These are phyloP conservation scores for Porites cylindrica DNA, from an alignment of 92 coral and sea anemone species.

Conservation along the genomic window DNA sequence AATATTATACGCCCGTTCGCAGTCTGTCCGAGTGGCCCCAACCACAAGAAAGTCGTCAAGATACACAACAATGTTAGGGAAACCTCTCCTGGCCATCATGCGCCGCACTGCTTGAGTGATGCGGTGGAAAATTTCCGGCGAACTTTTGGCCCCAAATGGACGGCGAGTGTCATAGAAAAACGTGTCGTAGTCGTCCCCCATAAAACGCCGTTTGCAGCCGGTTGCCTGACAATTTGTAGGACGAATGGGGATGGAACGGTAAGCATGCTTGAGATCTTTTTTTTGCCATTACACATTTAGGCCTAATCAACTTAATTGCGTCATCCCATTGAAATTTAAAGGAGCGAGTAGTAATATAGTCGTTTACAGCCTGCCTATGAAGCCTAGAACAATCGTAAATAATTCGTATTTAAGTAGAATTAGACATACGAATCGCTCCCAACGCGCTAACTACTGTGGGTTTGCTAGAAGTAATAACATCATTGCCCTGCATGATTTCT, in stretches of 20 bases:
- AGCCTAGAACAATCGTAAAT: constrained; percentile 60
- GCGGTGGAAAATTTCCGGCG: constrained; percentile 33
- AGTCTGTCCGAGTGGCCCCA: neutral
- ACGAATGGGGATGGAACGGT: constrained; percentile 36
- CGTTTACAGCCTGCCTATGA: constrained; percentile 38
- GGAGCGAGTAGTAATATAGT: constrained; percentile 8
- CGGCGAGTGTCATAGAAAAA: constrained; percentile 28
- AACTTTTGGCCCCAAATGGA: constrained; percentile 28
- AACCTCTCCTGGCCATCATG: neutral
- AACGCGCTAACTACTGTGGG: constrained; percentile 54
- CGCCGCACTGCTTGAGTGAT: neutral
- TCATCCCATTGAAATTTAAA: constrained; percentile 50
- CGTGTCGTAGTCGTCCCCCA: neutral
- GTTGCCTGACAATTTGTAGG: constrained; percentile 28
- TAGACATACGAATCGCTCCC: constrained; percentile 59
- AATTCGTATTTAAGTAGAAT: constrained; percentile 36
- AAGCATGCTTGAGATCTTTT: constrained; percentile 6
- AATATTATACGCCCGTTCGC: neutral
- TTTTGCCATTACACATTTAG: constrained; percentile 7
- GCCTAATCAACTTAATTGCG: neutral
- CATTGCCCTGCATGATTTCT: constrained; percentile 55
- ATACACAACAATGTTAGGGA: neutral
- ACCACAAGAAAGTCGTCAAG: no score
- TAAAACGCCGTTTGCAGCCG: constrained; percentile 29
- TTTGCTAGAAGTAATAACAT: constrained; percentile 21